Evolutionary conservation across 2,797 vertebrate genomes (phyloP), one percentile per base, ranked within the genome.

Genomic region (Anomalospiza imberbis): DNA sequence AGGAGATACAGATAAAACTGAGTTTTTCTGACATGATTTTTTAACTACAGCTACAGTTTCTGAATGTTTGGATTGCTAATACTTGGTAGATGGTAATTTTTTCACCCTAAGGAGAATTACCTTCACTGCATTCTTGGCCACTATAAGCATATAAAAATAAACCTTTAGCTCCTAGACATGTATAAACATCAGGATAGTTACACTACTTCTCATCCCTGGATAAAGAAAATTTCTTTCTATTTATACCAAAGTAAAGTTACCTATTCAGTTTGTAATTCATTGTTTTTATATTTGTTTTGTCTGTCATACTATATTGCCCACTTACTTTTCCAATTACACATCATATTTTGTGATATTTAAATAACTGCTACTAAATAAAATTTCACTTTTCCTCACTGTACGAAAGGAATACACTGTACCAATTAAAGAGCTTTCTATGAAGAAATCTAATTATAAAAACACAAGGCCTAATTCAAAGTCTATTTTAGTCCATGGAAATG

Each of bases 361-460:
- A 57, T 90, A 90, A 71, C 54, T 74, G 28, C 71, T 77, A 57
- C 78, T 87, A 77, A 81, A 95, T 73, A 88, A 87, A 92, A 92
- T 80, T 50, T 85, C 47, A 72, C 53, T 91, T 81, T 86, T 82
- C 54, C 45, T 71, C 10, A 0, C 17, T 72, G 12, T 42, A 77
- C 76, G 48, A 94, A 79, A 92, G 65, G 53, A 91, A 82, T 75
- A 80, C 61, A 54, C 78, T 87, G 88, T 95, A 93, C 22, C 65
- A 96, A 91, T 93, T 92, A 92, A 80, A 92, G 77, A 79, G 20
- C 24, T 82, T 94, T 93, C 80, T 85, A 65, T 72, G 57, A 93
- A 95, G 34, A 94, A 95, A 92, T 74, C 73, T 93, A 95, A 96
- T 95, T 95, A 94, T 93, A 92, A 92, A 93, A 96, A 82, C 80